Percentiles rank a stretch among this genome's conserved stretches.
Evolutionary conservation across 2,113 vertebrate species (phyloP).

Genomic region (Naja naja): DNA sequence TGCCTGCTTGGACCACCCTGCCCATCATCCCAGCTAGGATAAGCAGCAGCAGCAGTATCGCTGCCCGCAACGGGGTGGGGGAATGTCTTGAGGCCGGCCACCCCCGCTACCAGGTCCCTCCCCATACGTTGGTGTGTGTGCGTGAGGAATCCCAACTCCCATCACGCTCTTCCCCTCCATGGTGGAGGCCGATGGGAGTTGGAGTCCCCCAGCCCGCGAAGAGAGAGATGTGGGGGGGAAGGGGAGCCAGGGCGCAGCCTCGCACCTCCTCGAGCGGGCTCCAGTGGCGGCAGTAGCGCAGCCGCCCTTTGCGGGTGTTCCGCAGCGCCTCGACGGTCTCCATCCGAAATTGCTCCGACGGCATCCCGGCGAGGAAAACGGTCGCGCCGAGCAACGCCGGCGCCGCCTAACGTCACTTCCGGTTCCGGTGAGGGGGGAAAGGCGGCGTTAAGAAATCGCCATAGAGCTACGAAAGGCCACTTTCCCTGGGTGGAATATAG

Average conservation of each 20-base stretch:
- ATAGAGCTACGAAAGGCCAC: neutral
- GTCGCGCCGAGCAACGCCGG: fast-evolving
- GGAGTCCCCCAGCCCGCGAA: no score
- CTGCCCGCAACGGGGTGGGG: neutral
- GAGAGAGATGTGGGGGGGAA: neutral
- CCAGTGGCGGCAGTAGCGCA: conserved; percentile 67
- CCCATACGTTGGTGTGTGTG: neutral
- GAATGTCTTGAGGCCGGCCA: neutral
- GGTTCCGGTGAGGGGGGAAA: conserved; percentile 35
- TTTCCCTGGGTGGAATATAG: neutral
- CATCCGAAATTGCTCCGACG: conserved; percentile 63
- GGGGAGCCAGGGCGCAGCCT: fast-evolving
- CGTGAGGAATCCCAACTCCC: neutral
- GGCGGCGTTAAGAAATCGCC: neutral
- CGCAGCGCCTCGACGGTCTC: conserved; percentile 70
- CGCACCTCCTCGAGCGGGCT: conserved; percentile 64
- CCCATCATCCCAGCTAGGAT: neutral
- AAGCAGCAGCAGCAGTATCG: neutral
- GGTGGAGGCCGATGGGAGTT: no score
- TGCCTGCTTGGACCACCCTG: neutral
- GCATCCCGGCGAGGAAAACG: conserved; percentile 21
- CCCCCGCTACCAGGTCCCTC: neutral
- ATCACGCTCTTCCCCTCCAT: neutral
- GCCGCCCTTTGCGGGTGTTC: conserved; percentile 68
- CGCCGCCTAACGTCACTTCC: neutral